Conservation (phyloP, 2,797 vertebrate genomes). For the Bradypodion pumilum region DNA sequence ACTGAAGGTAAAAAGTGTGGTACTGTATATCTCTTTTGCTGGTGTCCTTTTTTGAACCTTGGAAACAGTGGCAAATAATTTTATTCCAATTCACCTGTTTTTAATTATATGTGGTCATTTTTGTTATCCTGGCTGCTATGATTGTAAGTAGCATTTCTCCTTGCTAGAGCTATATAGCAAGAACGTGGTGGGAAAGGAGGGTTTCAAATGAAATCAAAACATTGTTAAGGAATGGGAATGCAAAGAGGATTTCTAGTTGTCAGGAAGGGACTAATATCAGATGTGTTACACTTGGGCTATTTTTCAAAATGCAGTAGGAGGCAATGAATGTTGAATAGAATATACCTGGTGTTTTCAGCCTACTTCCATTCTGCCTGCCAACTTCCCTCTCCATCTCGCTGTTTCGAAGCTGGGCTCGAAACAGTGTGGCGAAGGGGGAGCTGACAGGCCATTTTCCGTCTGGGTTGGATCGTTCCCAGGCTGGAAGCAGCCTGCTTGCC, state of each 20-base stretch:
- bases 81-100: constrained; percentile 56
- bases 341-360: neutral
- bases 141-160: neutral
- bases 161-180: constrained; percentile 47
- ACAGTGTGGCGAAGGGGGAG: too few relatives aligned
- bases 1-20: constrained; percentile 52
- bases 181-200: constrained; percentile 34
- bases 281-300: constrained; percentile 31
- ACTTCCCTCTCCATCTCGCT: too few relatives aligned
- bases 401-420: too few relatives aligned
- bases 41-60: constrained; percentile 63
- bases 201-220: constrained; percentile 41
- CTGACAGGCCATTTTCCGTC: too few relatives aligned
- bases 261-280: constrained; percentile 33
- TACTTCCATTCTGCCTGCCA: neutral
- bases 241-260: constrained; percentile 14
- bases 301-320: too few relatives aligned
- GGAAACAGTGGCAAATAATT: constrained; percentile 62
- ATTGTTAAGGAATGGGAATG: neutral
- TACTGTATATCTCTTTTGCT: constrained; percentile 44
- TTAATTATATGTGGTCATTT: constrained; percentile 10
- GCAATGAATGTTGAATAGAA: neutral
- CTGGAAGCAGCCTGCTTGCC: too few relatives aligned
- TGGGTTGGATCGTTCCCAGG: too few relatives aligned
- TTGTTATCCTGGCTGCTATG: constrained; percentile 3